Percentiles rank a stretch among this genome's conserved stretches.
phyloP scores from a whole-genome alignment of 2,113 vertebrate genomes.

The Rhinogobius similis region DNA sequence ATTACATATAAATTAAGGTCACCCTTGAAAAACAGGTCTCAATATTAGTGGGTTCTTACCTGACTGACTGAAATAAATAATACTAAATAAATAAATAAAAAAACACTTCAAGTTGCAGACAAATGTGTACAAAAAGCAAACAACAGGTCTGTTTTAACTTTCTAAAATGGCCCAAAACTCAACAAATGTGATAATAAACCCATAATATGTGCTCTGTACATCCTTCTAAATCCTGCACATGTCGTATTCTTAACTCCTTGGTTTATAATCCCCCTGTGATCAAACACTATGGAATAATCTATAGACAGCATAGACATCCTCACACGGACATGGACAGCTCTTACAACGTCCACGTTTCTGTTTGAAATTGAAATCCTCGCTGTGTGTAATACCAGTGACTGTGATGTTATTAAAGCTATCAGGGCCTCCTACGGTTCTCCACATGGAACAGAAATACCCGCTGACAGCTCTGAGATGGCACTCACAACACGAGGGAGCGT shows the following conservation, averaged over 20 bases:
- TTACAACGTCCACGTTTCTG: neutral
- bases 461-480: neutral
- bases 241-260: neutral
- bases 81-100: no score
- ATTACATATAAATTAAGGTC: no score
- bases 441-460: neutral
- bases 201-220: neutral
- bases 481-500: neutral
- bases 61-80: no score
- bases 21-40: no score
- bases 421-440: neutral
- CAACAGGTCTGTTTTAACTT: neutral
- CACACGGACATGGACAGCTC: neutral
- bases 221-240: neutral
- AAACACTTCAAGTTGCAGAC: no score
- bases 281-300: slow-evolving; percentile 3
- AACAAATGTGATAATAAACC: neutral
- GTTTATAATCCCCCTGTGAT: neutral
- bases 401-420: slow-evolving; percentile 1
- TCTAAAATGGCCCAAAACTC: neutral
- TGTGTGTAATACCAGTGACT: neutral
- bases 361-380: neutral
- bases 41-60: no score
- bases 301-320: neutral
- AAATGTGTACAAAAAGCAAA: no score